phyloP scores from a whole-genome alignment of 2,113 vertebrate genomes.

The Leptosomus discolor region DNA sequence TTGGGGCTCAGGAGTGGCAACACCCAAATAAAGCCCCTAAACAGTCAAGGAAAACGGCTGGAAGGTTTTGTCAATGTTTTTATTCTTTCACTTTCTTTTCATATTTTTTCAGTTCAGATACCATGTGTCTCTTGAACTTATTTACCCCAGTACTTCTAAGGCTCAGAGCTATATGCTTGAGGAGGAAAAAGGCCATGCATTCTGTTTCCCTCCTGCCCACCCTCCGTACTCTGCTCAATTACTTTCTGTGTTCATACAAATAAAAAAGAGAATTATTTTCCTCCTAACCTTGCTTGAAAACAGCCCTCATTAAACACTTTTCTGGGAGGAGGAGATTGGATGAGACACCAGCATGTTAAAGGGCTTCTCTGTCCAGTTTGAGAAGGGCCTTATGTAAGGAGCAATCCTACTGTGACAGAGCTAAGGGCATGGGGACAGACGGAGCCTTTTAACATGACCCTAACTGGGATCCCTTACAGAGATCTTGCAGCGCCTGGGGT shows the following conservation, averaged over 20 bases:
- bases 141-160: background rate
- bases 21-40: background rate
- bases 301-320: constrained; percentile 16
- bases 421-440: background rate
- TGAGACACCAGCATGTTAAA: background rate
- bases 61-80: background rate
- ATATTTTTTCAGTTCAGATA: background rate
- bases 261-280: constrained; percentile 20
- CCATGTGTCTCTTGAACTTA: background rate
- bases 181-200: background rate
- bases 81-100: background rate
- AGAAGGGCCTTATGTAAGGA: background rate
- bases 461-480: background rate
- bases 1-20: background rate
- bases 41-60: background rate
- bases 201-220: background rate
- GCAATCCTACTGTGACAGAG: accelerated
- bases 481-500: background rate
- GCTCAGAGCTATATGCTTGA: background rate
- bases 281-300: background rate
- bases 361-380: background rate
- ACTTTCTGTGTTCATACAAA: background rate
- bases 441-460: accelerated
- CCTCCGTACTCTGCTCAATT: background rate
- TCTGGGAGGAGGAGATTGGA: background rate